These are phyloP conservation scores for Sparidentex hasta DNA, from an alignment of 2,797 vertebrate genomes.

Conservation along the genomic window DNA sequence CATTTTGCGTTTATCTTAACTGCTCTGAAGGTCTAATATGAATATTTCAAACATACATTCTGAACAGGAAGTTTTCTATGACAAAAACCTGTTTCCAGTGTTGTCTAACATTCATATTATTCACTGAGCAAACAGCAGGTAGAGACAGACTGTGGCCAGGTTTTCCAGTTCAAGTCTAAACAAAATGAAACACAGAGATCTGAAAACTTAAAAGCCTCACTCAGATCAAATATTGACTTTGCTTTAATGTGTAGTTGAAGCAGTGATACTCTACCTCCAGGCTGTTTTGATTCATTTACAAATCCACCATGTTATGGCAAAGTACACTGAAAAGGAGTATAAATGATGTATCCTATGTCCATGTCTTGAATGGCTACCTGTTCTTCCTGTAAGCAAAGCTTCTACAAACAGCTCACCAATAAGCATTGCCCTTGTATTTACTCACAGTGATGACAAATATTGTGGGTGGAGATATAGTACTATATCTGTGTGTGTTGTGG, in stretches of 20 bases:
- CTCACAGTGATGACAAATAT: constrained; percentile 43
- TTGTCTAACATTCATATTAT: constrained; percentile 29
- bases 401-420: constrained; percentile 14
- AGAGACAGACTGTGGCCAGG: neutral
- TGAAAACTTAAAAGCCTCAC: neutral
- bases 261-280: constrained; percentile 42
- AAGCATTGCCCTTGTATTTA: constrained; percentile 46
- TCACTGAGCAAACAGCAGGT: constrained; percentile 56
- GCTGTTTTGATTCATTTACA: constrained; percentile 35
- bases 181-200: constrained; percentile 26
- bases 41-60: neutral
- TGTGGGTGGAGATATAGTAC: constrained; percentile 62
- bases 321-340: neutral
- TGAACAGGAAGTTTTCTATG: neutral
- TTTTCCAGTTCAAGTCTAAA: constrained; percentile 64
- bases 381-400: neutral
- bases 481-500: constrained; percentile 14
- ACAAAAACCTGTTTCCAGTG: constrained; percentile 12
- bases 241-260: neutral
- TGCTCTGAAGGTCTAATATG: neutral
- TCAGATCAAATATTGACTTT: neutral
- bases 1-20: neutral
- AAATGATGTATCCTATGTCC: neutral
- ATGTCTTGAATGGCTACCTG: neutral
- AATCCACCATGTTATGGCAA: constrained; percentile 19